These are phyloP conservation scores for Schizopygopsis malacanthus DNA, from an alignment of 2,797 vertebrate species.

Conservation along the genomic window DNA sequence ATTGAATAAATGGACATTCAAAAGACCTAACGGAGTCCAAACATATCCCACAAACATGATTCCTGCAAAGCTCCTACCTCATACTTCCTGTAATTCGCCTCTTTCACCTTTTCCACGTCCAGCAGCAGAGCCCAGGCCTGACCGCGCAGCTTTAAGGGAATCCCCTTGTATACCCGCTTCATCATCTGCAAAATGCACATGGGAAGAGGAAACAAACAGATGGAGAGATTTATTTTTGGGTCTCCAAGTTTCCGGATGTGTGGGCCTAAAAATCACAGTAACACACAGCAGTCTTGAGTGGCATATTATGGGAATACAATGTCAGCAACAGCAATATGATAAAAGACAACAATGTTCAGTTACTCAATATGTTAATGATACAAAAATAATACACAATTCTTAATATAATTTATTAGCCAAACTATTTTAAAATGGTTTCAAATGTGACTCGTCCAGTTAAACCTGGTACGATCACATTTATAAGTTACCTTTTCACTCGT, in stretches of 20 bases:
- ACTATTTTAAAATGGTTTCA: not conserved
- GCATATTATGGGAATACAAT: not conserved
- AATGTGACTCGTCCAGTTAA: not conserved
- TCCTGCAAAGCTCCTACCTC: constrained; percentile 74
- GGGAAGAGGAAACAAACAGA: constrained; percentile 55
- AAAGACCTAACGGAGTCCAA: not conserved
- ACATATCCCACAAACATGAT: not conserved
- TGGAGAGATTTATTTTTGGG: not conserved
- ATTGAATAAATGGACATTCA: not conserved
- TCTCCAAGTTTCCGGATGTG: not conserved
- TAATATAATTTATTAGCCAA: too few relatives aligned
- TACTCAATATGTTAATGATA: not conserved
- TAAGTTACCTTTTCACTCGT: constrained; percentile 84
- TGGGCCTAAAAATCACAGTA: not conserved
- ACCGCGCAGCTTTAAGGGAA: constrained; percentile 85
- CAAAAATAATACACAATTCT: not conserved
- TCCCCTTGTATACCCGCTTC: constrained; percentile 86
- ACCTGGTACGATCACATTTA: not conserved
- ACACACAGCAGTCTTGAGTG: not conserved
- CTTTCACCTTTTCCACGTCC: constrained; percentile 84
- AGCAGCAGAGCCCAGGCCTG: constrained; percentile 86
- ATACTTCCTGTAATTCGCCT: constrained; percentile 85
- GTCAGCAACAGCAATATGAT: not conserved
- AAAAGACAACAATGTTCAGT: not conserved
- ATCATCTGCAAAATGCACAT: constrained; percentile 74